Evolutionary conservation across 2,888 invertebrate genomes (phyloP).

Genomic region (Trachelus troglodyta): DNA sequence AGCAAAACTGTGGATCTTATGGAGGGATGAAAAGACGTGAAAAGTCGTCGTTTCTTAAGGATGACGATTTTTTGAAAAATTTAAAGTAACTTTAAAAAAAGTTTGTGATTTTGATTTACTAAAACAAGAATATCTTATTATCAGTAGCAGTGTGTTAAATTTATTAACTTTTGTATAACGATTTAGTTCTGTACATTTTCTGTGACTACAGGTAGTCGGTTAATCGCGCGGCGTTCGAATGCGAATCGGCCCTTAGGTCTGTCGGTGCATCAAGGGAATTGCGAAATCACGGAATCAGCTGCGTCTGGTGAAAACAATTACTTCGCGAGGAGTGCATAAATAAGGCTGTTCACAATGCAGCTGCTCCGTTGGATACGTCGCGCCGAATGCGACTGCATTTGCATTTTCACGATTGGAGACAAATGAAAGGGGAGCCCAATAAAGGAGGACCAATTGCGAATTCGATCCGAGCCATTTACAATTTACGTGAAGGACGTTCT

Average conservation of each 20-base stretch:
- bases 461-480: too few relatives aligned
- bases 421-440: too few relatives aligned
- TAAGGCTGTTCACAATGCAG: constrained; percentile 31
- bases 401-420: constrained; percentile 27
- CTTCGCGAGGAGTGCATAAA: constrained; percentile 50
- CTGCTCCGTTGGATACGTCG: constrained; percentile 8
- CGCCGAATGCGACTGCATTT: constrained; percentile 32
- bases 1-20: not conserved
- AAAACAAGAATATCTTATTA: not conserved
- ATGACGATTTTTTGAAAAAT: not conserved
- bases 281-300: constrained; percentile 15
- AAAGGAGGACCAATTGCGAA: too few relatives aligned
- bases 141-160: too few relatives aligned
- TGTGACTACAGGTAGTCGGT: too few relatives aligned
- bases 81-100: not conserved
- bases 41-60: not conserved
- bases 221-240: too few relatives aligned
- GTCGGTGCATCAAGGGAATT: constrained; percentile 36
- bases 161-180: too few relatives aligned
- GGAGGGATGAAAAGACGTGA: not conserved
- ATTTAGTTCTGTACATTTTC: too few relatives aligned
- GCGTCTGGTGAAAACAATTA: constrained; percentile 45
- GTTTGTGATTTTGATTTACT: not conserved
- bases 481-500: too few relatives aligned
- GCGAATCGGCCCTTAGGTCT: constrained; percentile 8